Conservation (phyloP, 2,888 invertebrate genomes). For the Pilophorus perplexus region DNA sequence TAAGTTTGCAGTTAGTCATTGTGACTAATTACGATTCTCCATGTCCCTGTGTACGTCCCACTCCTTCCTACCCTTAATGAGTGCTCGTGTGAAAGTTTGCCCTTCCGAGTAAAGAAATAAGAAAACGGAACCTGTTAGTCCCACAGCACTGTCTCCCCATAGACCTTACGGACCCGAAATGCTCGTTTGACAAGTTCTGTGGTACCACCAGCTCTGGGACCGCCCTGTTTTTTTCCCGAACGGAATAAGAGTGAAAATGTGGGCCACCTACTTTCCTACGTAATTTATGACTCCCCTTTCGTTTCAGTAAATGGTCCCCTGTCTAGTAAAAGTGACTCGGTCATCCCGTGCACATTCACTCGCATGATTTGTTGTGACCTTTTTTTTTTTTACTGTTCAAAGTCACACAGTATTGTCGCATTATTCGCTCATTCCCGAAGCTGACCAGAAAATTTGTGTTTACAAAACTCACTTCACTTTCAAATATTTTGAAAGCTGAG, state of each 20-base stretch:
- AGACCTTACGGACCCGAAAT: too few relatives aligned
- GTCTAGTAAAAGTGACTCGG: constrained; percentile 18
- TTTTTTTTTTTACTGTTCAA: background rate
- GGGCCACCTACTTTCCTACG: constrained; percentile 38
- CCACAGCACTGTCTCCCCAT: too few relatives aligned
- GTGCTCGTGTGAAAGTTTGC: too few relatives aligned
- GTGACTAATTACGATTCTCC: too few relatives aligned
- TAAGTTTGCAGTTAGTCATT: too few relatives aligned
- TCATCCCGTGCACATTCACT: background rate
- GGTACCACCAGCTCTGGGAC: too few relatives aligned
- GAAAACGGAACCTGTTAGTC: too few relatives aligned
- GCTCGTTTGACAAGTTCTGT: too few relatives aligned
- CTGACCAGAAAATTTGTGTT: background rate
- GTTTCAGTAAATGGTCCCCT: background rate
- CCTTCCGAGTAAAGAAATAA: too few relatives aligned
- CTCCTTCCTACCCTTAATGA: too few relatives aligned
- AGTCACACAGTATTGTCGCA: background rate
- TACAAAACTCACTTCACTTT: background rate
- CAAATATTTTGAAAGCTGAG: background rate
- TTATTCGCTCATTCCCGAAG: too few relatives aligned
- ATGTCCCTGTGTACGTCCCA: too few relatives aligned
- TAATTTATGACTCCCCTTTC: constrained; percentile 34
- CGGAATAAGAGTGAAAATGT: constrained; percentile 37
- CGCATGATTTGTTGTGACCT: constrained; percentile 16
- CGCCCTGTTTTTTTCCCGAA: constrained; percentile 19